phyloP scores from a whole-genome alignment of 2,797 vertebrate genomes.

The Acanthurus lineatus region DNA sequence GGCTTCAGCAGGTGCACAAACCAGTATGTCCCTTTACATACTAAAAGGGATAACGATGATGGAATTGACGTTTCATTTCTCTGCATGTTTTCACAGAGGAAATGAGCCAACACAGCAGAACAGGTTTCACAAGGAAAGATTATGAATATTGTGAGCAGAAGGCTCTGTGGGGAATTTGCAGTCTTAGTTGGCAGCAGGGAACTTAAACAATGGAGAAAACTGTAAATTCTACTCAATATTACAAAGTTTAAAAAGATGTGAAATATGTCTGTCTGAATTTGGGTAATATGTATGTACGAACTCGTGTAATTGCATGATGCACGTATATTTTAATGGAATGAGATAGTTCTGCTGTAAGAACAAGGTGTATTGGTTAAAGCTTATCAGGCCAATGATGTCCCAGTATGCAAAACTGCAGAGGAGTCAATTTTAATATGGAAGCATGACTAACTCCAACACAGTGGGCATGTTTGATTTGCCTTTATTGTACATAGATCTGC shows the following conservation, averaged over 20 bases:
- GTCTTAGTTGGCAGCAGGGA: conserved; percentile 5
- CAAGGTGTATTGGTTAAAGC: not conserved
- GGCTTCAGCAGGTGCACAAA: too few relatives aligned
- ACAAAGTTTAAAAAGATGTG: not conserved
- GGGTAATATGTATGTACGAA: not conserved
- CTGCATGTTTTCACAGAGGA: conserved; percentile 10
- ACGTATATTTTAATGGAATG: not conserved
- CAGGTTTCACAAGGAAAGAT: conserved; percentile 2
- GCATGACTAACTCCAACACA: too few relatives aligned
- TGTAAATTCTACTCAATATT: not conserved
- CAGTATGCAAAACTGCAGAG: too few relatives aligned
- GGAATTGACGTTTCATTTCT: not conserved
- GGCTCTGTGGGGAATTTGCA: conserved; percentile 6
- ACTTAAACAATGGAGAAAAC: not conserved
- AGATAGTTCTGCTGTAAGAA: not conserved
- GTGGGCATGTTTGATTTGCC: too few relatives aligned
- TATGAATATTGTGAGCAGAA: conserved; percentile 5
- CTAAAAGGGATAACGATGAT: not conserved
- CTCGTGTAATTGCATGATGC: not conserved
- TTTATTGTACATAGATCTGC: too few relatives aligned
- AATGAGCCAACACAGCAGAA: not conserved
- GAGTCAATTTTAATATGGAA: too few relatives aligned
- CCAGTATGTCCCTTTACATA: not conserved
- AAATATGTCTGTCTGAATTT: not conserved
- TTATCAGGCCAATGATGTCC: too few relatives aligned